These are phyloP conservation scores for Tinamus guttatus DNA, from an alignment of 2,113 vertebrate genomes.

Conservation along the genomic window DNA sequence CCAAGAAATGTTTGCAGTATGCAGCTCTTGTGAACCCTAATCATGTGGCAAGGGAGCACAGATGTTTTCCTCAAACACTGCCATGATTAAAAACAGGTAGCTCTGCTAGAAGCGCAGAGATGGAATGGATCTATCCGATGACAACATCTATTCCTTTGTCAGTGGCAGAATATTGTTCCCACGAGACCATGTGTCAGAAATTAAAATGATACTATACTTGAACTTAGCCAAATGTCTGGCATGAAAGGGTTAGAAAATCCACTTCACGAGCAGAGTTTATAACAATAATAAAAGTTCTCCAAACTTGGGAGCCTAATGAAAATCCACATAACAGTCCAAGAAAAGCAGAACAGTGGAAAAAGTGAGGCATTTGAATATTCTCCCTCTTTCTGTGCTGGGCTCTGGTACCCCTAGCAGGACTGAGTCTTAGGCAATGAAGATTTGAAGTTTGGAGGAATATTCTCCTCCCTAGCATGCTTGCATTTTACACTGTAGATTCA, in stretches of 20 bases:
- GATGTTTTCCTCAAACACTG: constrained; percentile 39
- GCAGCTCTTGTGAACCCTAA: constrained; percentile 19
- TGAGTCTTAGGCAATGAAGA: neutral
- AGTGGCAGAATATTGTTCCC: neutral
- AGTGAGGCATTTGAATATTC: constrained; percentile 13
- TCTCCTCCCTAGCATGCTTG: neutral
- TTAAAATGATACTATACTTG: neutral
- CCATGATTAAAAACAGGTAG: constrained; percentile 58
- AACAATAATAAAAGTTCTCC: constrained; percentile 48
- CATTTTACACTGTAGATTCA: neutral
- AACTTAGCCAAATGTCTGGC: neutral
- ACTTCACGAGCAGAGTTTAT: neutral
- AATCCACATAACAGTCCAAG: constrained; percentile 11
- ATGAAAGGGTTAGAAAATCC: constrained; percentile 46
- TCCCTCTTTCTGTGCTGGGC: neutral
- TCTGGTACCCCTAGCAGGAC: neutral
- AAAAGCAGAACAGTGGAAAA: constrained; percentile 57
- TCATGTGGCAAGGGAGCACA: neutral
- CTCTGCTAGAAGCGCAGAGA: neutral
- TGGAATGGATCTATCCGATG: neutral
- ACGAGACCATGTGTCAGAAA: neutral
- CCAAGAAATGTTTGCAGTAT: constrained; percentile 26
- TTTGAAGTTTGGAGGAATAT: neutral
- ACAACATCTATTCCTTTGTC: constrained; percentile 33
- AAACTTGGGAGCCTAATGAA: constrained; percentile 32